Evolutionary conservation across 2,113 vertebrate species (phyloP).

Genomic region (Plectropomus leopardus): DNA sequence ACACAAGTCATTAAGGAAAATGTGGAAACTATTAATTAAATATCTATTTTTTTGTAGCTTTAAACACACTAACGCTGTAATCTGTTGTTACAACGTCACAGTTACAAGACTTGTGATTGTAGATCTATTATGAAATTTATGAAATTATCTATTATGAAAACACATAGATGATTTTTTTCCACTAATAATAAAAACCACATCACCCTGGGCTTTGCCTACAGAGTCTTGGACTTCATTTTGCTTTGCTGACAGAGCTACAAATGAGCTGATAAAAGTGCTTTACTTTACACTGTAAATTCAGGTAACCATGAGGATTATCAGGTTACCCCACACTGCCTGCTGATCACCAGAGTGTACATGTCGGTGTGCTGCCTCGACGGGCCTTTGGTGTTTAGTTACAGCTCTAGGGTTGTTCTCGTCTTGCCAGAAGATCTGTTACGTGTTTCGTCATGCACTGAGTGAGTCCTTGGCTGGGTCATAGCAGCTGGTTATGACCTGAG

Average conservation of each 20-base stretch:
- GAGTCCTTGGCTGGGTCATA: conserved; percentile 22
- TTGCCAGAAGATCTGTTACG: conserved; percentile 57
- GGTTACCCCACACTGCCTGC: neutral
- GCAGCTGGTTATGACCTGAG: conserved; percentile 29
- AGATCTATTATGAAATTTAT: neutral
- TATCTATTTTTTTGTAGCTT: neutral
- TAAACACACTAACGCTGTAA: neutral
- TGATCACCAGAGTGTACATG: neutral
- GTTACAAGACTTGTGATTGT: neutral
- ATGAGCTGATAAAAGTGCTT: neutral
- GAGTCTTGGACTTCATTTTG: neutral
- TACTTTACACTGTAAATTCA: neutral
- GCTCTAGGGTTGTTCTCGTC: conserved; percentile 26
- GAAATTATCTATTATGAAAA: no score
- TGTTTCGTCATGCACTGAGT: conserved; percentile 38
- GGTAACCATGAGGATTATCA: neutral
- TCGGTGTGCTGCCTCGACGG: conserved; percentile 12
- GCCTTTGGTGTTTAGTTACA: conserved; percentile 59
- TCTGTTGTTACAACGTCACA: neutral
- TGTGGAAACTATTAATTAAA: neutral
- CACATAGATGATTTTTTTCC: neutral
- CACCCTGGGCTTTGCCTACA: neutral
- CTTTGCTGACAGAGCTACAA: neutral
- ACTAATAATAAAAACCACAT: neutral
- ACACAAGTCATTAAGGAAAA: neutral